Conservation (phyloP, 2,888 invertebrate species). For the Noctua pronuba region DNA sequence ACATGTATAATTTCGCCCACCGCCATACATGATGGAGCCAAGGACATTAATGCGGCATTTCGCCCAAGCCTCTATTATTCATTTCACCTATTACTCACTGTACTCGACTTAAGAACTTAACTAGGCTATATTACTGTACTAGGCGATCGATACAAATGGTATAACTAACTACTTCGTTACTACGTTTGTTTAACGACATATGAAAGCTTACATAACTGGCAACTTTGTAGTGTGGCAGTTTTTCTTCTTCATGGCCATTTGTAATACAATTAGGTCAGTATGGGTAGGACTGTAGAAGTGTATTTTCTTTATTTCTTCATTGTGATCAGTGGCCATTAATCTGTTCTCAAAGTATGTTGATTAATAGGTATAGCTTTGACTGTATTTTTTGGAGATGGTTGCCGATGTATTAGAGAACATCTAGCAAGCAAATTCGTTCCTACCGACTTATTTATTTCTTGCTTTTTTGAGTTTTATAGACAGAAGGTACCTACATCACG, state of each 20-base stretch:
- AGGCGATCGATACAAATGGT: conserved; percentile 50
- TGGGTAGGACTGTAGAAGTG: not conserved
- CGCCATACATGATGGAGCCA: conserved; percentile 20
- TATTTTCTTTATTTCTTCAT: not conserved
- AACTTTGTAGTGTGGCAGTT: conserved; percentile 17
- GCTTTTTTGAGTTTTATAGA: not conserved
- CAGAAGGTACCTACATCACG: too few species aligned
- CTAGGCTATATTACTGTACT: conserved; percentile 37
- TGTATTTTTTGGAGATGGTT: not conserved
- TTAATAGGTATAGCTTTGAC: too few species aligned
- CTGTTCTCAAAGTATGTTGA: not conserved
- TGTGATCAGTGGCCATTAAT: not conserved
- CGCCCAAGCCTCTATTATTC: conserved; percentile 44
- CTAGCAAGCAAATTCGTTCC: not conserved
- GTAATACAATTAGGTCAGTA: conserved; percentile 19
- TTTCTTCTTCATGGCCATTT: conserved; percentile 21
- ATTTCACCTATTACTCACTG: conserved; percentile 53
- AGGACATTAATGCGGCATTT: conserved; percentile 59
- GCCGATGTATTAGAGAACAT: not conserved
- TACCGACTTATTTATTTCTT: not conserved
- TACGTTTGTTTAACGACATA: conserved; percentile 34
- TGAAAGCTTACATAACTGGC: conserved; percentile 17
- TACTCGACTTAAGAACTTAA: conserved; percentile 50
- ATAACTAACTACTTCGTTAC: conserved; percentile 19
- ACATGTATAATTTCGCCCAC: conserved; percentile 31